Evolutionary conservation across 92 coral and sea anemone species (phyloP).

Genomic region (Paramuricea clavata): DNA sequence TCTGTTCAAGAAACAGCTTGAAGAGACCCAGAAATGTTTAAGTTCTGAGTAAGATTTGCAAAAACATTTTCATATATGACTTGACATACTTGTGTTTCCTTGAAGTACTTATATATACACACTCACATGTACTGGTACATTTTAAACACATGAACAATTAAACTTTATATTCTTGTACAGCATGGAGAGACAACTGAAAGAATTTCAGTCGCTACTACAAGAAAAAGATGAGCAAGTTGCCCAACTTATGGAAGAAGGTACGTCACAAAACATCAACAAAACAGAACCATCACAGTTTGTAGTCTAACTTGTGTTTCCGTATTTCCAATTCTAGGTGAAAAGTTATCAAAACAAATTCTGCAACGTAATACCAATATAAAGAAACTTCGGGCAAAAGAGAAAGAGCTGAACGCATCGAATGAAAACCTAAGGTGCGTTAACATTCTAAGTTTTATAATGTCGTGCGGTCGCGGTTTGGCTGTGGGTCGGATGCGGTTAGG

Average conservation of each 20-base stretch:
- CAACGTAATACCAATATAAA: slow-evolving; percentile 90
- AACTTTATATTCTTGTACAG: slow-evolving; percentile 40
- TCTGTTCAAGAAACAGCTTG: slow-evolving; percentile 73
- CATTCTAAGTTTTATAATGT: not conserved
- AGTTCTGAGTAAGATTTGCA: slow-evolving; percentile 74
- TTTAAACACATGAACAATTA: too few species aligned
- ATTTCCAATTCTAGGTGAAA: slow-evolving; percentile 77
- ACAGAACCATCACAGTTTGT: not conserved
- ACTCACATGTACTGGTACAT: too few species aligned
- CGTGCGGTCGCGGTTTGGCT: too few species aligned
- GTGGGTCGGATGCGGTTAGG: too few species aligned
- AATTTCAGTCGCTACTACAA: slow-evolving; percentile 75
- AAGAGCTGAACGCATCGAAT: slow-evolving; percentile 80
- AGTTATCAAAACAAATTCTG: slow-evolving; percentile 92
- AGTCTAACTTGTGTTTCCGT: not conserved
- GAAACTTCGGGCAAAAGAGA: slow-evolving; percentile 93
- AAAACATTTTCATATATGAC: not conserved
- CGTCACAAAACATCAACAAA: not conserved
- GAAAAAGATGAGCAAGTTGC: slow-evolving; percentile 96
- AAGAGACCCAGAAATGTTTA: slow-evolving; percentile 80
- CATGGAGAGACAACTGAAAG: slow-evolving; percentile 83
- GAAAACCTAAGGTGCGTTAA: slow-evolving; percentile 75
- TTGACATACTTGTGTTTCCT: not conserved
- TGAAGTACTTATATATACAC: too few species aligned
- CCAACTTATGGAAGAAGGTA: slow-evolving; percentile 95